phyloP scores from a whole-genome alignment of 2,888 invertebrate genomes.

The Lepeophtheirus nordmannii region DNA sequence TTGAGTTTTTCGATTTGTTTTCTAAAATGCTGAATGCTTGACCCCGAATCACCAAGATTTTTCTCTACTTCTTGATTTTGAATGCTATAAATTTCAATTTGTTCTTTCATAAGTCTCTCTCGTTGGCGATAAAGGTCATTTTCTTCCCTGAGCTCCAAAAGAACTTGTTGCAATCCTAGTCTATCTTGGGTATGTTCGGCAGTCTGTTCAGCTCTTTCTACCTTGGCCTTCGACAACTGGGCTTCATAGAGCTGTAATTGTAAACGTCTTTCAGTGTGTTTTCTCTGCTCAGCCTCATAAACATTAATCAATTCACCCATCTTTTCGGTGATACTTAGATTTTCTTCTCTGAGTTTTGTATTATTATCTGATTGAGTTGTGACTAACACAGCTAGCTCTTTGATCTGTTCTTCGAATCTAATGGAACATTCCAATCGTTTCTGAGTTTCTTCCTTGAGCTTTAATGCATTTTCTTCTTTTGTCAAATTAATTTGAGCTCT shows the following conservation, averaged over 20 bases:
- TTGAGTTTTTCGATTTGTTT: conserved; percentile 8
- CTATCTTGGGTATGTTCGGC: conserved; percentile 16
- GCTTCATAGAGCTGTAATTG: conserved; percentile 11
- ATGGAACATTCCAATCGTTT: conserved; percentile 14
- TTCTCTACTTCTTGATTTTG: background rate
- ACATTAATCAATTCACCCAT: background rate
- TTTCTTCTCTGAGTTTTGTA: conserved; percentile 12
- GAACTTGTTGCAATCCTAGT: background rate
- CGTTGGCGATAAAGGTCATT: background rate
- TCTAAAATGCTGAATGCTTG: conserved; percentile 3
- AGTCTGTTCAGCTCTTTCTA: conserved; percentile 12
- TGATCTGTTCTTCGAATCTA: conserved; percentile 6
- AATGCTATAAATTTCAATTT: conserved; percentile 5
- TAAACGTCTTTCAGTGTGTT: background rate
- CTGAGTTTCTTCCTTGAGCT: conserved; percentile 20
- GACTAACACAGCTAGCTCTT: conserved; percentile 7
- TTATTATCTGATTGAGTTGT: background rate
- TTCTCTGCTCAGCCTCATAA: conserved; percentile 7
- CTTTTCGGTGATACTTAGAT: background rate
- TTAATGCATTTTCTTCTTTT: conserved; percentile 3
- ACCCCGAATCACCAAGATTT: background rate
- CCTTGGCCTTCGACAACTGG: conserved; percentile 19
- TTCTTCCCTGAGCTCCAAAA: background rate
- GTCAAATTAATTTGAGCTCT: conserved; percentile 10
- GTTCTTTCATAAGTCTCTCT: conserved; percentile 9